Base-by-base conservation (phyloP, 2,113 vertebrate species). In the Catagonus wagneri region DNA sequence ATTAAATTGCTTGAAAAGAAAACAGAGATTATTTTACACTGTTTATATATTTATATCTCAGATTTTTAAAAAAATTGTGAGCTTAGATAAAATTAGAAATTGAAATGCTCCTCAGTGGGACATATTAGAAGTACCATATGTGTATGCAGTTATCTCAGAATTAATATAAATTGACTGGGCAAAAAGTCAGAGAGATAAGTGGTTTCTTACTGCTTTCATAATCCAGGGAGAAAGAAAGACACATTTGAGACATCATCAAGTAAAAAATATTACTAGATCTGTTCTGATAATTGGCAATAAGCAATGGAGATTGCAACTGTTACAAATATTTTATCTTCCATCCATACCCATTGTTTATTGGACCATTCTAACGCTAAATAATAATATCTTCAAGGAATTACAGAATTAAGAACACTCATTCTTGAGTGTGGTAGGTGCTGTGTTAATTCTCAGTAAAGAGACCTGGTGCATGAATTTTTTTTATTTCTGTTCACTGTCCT, bases 261-360 rank as follows among this genome's bases (percentile, higher is more conserved):
- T 4, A 19, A 85, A 93, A 83, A 68, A 74, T 23, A 95, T 80
- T 95, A 68, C 76, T 85, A 44, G 61, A 93, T 95, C 44, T 95
- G 96, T 84, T 93, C 85, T 94, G 90, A 89, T 92, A 89, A 96
- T 66, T 91, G 96, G 93, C 89, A 93, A 92, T 80, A 56, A 79
- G 84, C 68, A 88, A 90, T 80, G 79, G 95, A 81, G 34, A 20
- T 84, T 95, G 65, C 95, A 97, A 78, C 92, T 96, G 86, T 91
- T 98, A 27, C 13, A 85, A 85, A 34, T 60, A 34, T 83, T 92
- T 94, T 86, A 27, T 71, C n/a, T 93, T 75, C 39, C 2, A 63
- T 32, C 3, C 3, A 92, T 16, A 15, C 16, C 44, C 36, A 17
- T 85, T 88, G 60, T 23, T 66, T 92, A 83, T 25, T 93, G 63